Base-by-base conservation (phyloP, 2,888 invertebrate genomes). In the Microplitis deprimator region DNA sequence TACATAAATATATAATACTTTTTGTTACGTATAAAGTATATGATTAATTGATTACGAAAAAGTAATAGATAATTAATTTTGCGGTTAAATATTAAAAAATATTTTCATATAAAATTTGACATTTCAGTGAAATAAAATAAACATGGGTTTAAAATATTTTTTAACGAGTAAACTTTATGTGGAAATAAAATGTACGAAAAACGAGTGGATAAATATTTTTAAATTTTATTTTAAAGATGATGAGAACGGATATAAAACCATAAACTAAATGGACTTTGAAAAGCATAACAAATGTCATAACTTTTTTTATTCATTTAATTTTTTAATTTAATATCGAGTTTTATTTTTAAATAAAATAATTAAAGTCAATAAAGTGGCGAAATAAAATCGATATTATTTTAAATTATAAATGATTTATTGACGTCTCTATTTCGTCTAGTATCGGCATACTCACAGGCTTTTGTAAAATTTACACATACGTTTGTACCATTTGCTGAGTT, bases 1-100 rank as follows among this genome's bases (percentile, higher is more conserved):
- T 68, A 68, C 16, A 41, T 41, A 16, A n/a, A 68, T 41, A 41
- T 68, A 7, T 8, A 50, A 50, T 41, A 73, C 59, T 50, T 41
- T 67, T 59, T 50, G 29, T 73, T 38, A 38, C 10, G 59, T 29
- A 50, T 17, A 20, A n/a, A 62, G n/a, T 64, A 38, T 50, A 73
- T 20, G 17, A 64, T 64, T 8, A 64, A 64, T 64, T 64, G 16
- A 20, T 64, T 6, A 64, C 16, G 8, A 17, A 64, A 17, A 64
- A 50, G 50, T 50, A 50, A 50, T 50, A 13, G 13, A 50, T 50
- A 50, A 64, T 7, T 20, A 64, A 64, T 64, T 64, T 64, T 6
- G 17, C 17, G 5, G 17, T 64, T n/a, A 64, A 17, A 64, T 64
- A 6, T 5, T 20, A 8, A 6, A 10, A 62, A 62, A 62, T 17